Evolutionary conservation across 2,888 invertebrate genomes (phyloP).

Genomic region (Scrobipalpa atriplicella): DNA sequence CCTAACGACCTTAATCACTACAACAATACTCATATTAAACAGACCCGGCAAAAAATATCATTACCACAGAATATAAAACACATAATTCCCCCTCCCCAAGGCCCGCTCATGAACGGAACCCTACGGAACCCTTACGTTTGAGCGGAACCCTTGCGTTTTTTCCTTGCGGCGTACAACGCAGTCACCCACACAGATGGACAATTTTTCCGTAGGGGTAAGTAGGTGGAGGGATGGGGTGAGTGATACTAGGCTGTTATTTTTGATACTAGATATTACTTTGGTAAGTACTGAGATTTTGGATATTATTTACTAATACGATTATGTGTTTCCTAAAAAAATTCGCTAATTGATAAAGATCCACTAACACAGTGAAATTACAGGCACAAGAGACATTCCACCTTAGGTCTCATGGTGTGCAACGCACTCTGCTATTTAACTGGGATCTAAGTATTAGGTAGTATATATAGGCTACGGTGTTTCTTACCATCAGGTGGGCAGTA

Average conservation of each 20-base stretch:
- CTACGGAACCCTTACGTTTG: neutral
- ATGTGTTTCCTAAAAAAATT: too few relatives aligned
- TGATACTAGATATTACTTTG: constrained; percentile 1
- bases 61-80: constrained; percentile 37
- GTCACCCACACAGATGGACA: constrained; percentile 45
- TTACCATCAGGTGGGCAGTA: too few relatives aligned
- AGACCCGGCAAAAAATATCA: constrained; percentile 29
- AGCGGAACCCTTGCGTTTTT: constrained; percentile 31
- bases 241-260: constrained; percentile 2
- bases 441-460: too few relatives aligned
- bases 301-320: too few relatives aligned
- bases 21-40: neutral
- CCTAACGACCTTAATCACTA: neutral
- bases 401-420: too few relatives aligned
- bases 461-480: too few relatives aligned
- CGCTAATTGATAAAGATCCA: too few relatives aligned
- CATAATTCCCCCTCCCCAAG: constrained; percentile 31
- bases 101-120: constrained; percentile 26
- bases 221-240: constrained; percentile 15
- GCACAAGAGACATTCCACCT: too few relatives aligned
- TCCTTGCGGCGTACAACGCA: constrained; percentile 47
- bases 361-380: too few relatives aligned
- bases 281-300: too few relatives aligned
- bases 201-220: constrained; percentile 49
- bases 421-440: too few relatives aligned